Evolutionary conservation across 2,113 vertebrate genomes (phyloP).

Genomic region (Daubentonia madagascariensis): DNA sequence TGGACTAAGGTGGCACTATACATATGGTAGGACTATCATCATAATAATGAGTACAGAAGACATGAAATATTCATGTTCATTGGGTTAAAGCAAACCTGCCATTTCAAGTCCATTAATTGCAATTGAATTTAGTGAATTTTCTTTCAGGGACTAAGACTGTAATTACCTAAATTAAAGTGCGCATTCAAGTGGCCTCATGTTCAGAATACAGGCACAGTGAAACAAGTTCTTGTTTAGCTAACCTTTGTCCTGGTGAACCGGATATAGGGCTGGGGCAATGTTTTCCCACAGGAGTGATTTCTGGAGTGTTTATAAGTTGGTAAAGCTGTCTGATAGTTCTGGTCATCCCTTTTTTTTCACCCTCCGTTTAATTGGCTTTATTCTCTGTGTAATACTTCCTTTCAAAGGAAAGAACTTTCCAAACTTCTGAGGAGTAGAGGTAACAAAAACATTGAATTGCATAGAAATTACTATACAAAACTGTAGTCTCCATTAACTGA

Average conservation of each 20-base stretch:
- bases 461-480: not conserved
- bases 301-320: not conserved
- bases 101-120: constrained; percentile 44
- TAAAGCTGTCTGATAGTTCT: not conserved
- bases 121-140: constrained; percentile 37
- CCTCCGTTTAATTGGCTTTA: not conserved
- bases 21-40: not conserved
- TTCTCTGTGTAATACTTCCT: not conserved
- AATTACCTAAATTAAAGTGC: constrained; percentile 37
- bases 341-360: not conserved
- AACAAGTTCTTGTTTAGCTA: not conserved
- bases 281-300: not conserved
- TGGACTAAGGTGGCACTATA: not conserved
- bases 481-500: not conserved
- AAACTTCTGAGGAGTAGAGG: not conserved
- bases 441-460: not conserved
- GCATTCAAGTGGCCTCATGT: not conserved
- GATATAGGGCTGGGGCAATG: not conserved
- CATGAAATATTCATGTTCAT: constrained; percentile 40
- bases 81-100: constrained; percentile 41
- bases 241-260: not conserved
- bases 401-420: not conserved
- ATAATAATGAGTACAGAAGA: not conserved
- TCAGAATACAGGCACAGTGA: not conserved
- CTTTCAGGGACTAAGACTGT: not conserved